Percentiles rank a stretch among this genome's conserved stretches.
Evolutionary conservation across 2,113 vertebrate species (phyloP).

Genomic region (Salvelinus alpinus): DNA sequence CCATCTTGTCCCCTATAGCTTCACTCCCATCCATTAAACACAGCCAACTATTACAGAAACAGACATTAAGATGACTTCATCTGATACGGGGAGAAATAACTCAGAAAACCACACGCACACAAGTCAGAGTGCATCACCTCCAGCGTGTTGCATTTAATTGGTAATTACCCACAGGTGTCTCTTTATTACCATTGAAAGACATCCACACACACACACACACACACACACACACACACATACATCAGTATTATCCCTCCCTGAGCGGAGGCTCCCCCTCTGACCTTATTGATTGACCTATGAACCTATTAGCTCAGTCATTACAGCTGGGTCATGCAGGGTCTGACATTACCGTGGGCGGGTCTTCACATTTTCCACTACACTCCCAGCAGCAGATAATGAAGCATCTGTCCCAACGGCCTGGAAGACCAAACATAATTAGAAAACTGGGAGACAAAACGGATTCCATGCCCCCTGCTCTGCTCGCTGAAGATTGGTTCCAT

Average conservation of each 20-base stretch:
- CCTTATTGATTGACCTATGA: slow-evolving; percentile 45
- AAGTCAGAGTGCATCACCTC: too few species aligned
- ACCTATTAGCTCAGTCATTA: slow-evolving; percentile 17
- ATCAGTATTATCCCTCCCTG: too few species aligned
- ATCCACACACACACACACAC: not conserved
- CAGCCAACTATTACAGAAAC: not conserved
- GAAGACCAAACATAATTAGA: slow-evolving; percentile 1
- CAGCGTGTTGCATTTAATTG: not conserved
- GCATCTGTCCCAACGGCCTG: not conserved
- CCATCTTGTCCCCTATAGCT: not conserved
- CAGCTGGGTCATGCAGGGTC: slow-evolving; percentile 17
- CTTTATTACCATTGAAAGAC: not conserved
- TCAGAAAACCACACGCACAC: not conserved
- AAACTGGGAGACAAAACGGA: not conserved
- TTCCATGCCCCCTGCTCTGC: not conserved
- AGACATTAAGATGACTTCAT: not conserved
- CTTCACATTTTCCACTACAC: not conserved
- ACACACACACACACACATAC: too few species aligned
- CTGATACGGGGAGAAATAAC: not conserved
- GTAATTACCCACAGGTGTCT: not conserved
- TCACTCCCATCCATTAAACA: not conserved
- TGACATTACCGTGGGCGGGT: not conserved
- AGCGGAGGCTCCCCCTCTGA: slow-evolving; percentile 1
- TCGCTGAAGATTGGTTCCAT: not conserved
- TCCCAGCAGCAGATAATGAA: too few species aligned